Evolutionary conservation across 2,888 invertebrate species (phyloP), one percentile per base, ranked within the genome.

Genomic region (Drosophila kokeensis): DNA sequence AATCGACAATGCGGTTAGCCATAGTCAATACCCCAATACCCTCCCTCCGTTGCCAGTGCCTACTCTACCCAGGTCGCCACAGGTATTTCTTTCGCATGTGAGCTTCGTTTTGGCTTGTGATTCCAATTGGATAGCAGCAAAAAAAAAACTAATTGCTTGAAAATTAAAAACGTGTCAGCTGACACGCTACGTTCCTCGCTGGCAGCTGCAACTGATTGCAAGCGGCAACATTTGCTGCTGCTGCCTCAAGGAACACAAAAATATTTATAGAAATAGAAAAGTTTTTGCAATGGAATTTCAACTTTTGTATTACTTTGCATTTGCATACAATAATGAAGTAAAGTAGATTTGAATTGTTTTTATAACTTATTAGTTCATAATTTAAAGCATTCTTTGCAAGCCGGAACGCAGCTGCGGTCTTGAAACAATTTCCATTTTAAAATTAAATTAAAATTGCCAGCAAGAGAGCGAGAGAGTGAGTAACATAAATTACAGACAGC

Each of bases 81-180:
- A 55, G 55, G 48, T 38, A 45, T 69, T 13, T n/a, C 29, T 68
- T 50, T 69, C 62, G 61, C 73, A 61, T 82, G 76, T 67, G 67
- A 62, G 71, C 62, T 62, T 67, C 53, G 53, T 36, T 49, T 68
- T 65, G 53, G 64, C 48, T 38, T 50, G 64, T 60, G 76, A 69
- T 81, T 66, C 55, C 67, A 60, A 68, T 62, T 63, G 65, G 52
- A 55, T 59, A 71, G 49, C 54, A 50, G 48, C 38, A 27, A 63
- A 65, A 59, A 65, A 59, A 67, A 68, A 76, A 73, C 82, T 83
- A 83, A 76, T 82, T 82, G 83, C 69, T 54, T 72, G 62, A 53
- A 83, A 79, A 81, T 75, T 76, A 74, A 79, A 82, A 82, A 80
- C 81, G 77, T 82, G 81, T 80, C 73, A 73, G 79, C 67, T 80